Conservation (phyloP, 2,113 vertebrate genomes). For the Chionis minor region DNA sequence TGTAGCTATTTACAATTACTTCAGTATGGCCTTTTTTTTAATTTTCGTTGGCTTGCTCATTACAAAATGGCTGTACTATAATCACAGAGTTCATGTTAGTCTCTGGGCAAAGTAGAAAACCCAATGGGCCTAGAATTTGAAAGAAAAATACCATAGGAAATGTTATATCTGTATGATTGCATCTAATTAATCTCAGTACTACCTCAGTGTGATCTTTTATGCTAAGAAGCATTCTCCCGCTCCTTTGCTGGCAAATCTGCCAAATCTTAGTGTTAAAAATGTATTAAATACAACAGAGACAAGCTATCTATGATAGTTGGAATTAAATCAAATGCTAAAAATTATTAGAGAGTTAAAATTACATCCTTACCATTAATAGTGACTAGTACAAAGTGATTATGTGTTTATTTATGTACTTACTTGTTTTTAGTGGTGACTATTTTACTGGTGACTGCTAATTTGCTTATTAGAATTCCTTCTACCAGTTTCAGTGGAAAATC, state of each 20-base stretch:
- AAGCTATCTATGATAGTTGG: neutral
- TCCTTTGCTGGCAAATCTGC: neutral
- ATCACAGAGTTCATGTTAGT: neutral
- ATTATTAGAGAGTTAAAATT: neutral
- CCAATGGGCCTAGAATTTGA: neutral
- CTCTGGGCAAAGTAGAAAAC: neutral
- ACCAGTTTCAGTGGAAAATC: neutral
- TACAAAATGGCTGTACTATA: neutral
- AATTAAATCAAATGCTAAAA: neutral
- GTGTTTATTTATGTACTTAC: neutral
- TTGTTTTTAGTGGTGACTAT: too few species aligned
- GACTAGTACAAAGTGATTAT: rapidly evolving
- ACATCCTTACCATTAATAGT: neutral
- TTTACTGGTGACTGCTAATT: neutral
- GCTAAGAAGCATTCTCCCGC: neutral
- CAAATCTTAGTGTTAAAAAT: neutral
- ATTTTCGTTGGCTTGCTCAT: neutral
- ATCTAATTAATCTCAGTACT: neutral
- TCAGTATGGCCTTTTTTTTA: neutral
- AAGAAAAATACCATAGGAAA: neutral
- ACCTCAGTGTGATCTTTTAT: neutral
- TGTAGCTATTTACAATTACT: neutral
- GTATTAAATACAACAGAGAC: neutral
- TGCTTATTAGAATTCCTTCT: neutral
- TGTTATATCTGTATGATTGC: neutral